Evolutionary conservation across 2,888 invertebrate genomes (phyloP), one percentile per base, ranked within the genome.

Genomic region (Baccha elongata): DNA sequence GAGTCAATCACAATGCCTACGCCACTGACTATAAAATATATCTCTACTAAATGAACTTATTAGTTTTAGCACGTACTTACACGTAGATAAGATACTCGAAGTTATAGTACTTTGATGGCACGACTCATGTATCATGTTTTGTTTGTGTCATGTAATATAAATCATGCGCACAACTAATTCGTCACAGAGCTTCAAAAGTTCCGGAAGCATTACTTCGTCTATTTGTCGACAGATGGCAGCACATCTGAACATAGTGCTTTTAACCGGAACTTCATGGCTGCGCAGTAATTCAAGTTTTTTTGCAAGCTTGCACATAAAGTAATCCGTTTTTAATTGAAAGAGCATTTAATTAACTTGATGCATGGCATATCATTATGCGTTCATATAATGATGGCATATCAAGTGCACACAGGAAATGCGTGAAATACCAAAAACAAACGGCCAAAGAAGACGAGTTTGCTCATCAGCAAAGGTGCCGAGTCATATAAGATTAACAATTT

Each of bases 221-320:
- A 75, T 26, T 81, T 21, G 5, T 21, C 53, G 23, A 13, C 65
- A 81, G 81, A 60, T 81, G 81, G 81, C 76, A 53, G 52, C 23
- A 19, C 42, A 4, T 0, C 6, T 11, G 1, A 15, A 10, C n/a
- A n/a, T 8, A 40, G 58, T 17, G 26, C 58, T 58, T 40, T 23
- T 19, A 21, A 40, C 3, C 21, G 15, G 29, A 32, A 32, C 7
- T 23, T 23, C 3, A 3, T 32, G 4, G 29, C 8, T 8, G 8
- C 8, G 29, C 3, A 8, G 29, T 7, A 32, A 8, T 4, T 8
- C 29, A 32, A 8, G 5, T 32, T 32, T 32, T 8, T 8, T 8
- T 4, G 29, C 8, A 8, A 4, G 29, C 29, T 32, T 48, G 21
- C n/a, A 21, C 26, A n/a, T 55, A 17, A 13, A 37, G 10, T 55